A percentile compares a stretch with the other conserved stretches of the same genome.
phyloP scores from a whole-genome alignment of 2,113 vertebrate species.

The Leptobrachium leishanense region DNA sequence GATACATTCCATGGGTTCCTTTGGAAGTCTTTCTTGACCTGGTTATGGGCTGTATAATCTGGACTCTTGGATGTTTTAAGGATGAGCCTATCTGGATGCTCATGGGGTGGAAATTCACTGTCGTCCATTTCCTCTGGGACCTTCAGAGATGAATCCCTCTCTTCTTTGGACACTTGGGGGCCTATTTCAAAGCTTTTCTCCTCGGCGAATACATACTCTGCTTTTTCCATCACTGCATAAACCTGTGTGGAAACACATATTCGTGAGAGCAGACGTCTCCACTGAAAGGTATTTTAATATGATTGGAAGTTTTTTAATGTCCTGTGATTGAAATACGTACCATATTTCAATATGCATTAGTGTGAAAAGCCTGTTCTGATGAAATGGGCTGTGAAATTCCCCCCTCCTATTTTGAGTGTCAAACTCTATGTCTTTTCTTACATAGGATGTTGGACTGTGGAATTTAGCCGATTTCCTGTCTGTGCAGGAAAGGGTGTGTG shows the following conservation, averaged over 20 bases:
- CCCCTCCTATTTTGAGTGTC: no score
- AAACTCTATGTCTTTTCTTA: no score
- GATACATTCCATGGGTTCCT: conserved; percentile 18
- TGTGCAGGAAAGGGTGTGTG: no score
- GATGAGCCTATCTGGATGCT: neutral
- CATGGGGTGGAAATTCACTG: conserved; percentile 16
- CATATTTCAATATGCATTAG: no score
- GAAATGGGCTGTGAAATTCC: no score
- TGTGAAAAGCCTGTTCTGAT: no score
- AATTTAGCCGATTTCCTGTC: no score
- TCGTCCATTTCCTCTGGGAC: conserved; percentile 72
- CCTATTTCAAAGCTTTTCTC: conserved; percentile 1
- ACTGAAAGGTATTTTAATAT: no score
- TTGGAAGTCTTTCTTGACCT: neutral
- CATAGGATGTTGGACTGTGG: no score
- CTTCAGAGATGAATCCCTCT: conserved; percentile 56
- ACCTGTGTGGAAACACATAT: conserved; percentile 63
- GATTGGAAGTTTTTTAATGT: no score
- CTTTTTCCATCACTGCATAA: conserved; percentile 49
- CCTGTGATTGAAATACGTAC: no score
- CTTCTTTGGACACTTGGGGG: conserved; percentile 5
- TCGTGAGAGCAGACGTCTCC: no score
- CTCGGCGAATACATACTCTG: conserved; percentile 52
- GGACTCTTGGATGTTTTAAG: neutral
- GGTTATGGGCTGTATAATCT: neutral